phyloP scores from a whole-genome alignment of 2,888 invertebrate species.

The Scelioninae gen. 2 region DNA sequence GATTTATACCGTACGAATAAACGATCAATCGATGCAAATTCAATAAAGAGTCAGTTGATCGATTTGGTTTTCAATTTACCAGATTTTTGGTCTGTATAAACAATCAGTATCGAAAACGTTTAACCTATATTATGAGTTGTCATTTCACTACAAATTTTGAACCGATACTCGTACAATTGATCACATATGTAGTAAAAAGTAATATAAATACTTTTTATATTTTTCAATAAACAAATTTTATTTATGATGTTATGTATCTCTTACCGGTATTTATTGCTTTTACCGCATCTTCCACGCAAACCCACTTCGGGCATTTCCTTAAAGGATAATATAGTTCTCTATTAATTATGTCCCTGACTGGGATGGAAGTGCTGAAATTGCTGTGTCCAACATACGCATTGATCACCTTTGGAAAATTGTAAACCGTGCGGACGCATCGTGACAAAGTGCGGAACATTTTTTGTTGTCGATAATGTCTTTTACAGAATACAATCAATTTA shows the following conservation, averaged over 20 bases:
- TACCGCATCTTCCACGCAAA: conserved; percentile 70
- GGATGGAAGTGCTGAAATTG: conserved; percentile 18
- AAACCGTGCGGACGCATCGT: conserved; percentile 3
- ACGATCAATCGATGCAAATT: too few relatives aligned
- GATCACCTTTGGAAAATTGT: not conserved
- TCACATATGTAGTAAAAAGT: too few relatives aligned
- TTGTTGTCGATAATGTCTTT: too few relatives aligned
- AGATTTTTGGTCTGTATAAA: too few relatives aligned
- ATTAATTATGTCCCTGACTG: not conserved
- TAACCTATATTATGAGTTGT: not conserved
- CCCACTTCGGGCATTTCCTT: conserved; percentile 70
- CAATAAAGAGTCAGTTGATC: too few relatives aligned
- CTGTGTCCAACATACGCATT: conserved; percentile 1
- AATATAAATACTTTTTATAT: too few relatives aligned
- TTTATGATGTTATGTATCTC: not conserved
- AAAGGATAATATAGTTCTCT: conserved; percentile 62
- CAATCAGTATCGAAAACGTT: too few relatives aligned
- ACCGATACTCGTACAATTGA: too few relatives aligned
- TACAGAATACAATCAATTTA: too few relatives aligned
- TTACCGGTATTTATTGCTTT: conserved; percentile 70
- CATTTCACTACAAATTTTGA: not conserved
- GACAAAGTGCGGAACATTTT: conserved; percentile 4
- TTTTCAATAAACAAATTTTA: too few relatives aligned
- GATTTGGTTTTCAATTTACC: too few relatives aligned
- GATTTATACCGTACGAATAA: too few relatives aligned